These are phyloP conservation scores for Abrostola triplasia DNA, from an alignment of 2,888 invertebrate genomes.

Conservation along the genomic window DNA sequence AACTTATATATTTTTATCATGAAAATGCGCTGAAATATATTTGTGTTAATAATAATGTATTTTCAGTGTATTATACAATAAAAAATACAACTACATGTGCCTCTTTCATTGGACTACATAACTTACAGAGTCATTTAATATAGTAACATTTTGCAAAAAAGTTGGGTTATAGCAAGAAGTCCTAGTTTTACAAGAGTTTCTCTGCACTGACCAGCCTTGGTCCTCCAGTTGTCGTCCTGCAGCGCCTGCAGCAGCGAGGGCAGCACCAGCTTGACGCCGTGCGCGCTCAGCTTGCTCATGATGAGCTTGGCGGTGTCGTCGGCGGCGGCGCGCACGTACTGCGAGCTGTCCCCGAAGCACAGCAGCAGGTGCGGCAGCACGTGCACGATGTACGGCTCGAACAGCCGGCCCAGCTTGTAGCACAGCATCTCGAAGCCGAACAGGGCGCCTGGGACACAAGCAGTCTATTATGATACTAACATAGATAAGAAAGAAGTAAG, in stretches of 20 bases:
- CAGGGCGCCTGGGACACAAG: slow-evolving; percentile 90
- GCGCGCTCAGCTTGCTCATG: slow-evolving; percentile 97
- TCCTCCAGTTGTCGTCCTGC: slow-evolving; percentile 99
- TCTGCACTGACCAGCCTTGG: slow-evolving; percentile 92
- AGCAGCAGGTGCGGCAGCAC: slow-evolving; percentile 97
- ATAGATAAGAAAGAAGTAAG: too few species aligned
- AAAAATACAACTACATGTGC: too few species aligned
- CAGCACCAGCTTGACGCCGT: slow-evolving; percentile 98
- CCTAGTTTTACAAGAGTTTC: neutral
- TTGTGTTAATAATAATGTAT: too few species aligned
- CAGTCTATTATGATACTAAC: neutral
- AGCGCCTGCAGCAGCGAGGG: slow-evolving; percentile 97
- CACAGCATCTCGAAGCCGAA: slow-evolving; percentile 99
- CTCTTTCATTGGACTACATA: too few species aligned
- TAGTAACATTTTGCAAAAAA: too few species aligned
- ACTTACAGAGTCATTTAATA: too few species aligned
- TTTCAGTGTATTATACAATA: too few species aligned
- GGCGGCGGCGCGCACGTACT: slow-evolving; percentile 98
- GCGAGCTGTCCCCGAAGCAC: slow-evolving; percentile 98
- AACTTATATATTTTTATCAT: too few species aligned
- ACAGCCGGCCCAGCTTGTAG: slow-evolving; percentile 97
- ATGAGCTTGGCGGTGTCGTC: slow-evolving; percentile 99
- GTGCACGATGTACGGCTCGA: slow-evolving; percentile 99
- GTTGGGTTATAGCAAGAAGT: too few species aligned
- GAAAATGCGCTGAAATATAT: neutral